Base-by-base conservation (phyloP, 1,140 invertebrate species). In the Eurosta solidaginis region DNA sequence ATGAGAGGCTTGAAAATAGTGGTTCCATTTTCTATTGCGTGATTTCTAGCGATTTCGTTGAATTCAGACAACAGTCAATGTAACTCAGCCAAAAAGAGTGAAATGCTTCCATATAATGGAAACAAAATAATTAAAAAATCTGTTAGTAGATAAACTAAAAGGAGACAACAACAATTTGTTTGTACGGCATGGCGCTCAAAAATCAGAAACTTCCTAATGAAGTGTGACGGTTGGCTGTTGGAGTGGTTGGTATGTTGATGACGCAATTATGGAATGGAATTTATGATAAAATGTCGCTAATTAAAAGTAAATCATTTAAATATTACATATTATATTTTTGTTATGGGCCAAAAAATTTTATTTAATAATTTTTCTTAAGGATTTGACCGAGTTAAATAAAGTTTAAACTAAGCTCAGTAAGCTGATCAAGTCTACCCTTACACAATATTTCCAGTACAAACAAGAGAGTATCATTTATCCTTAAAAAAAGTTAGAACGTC, bases 41-140 rank as follows among this genome's bases (percentile, higher is more conserved):
- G 59, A 68, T 68, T 22, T 68, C 59, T 68, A 40, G 36, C 59
- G 59, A 68, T 68, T 68, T 68, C 59, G 33, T n/a, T 42, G 29
- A 36, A 68, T 40, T 20, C 9, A 14, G 33, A 17, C 7, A 40
- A 33, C 33, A 40, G 20, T 33, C 27, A n/a, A 68, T 1, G 29
- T 12, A 29, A 68, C 17, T 40, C 36, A 17, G 25, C 7, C 20
- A n/a, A 40, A 10, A 36, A 9, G 9, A 68, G 33, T 33, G 59
- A 10, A 36, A 20, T 33, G 36, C 40, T 68, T 29, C n/a, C n/a
- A n/a, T n/a, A n/a, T n/a, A n/a, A n/a, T n/a, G n/a, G n/a, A 68
- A 68, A 40, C 10, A 68, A 68, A 68, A 20, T 40, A 68, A 68
- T 40, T 68, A 68, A 68, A 68, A 68, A 52, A 29, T 68, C 3